Percentiles rank a stretch among this genome's conserved stretches.
Conservation (phyloP, 2,113 vertebrate species). For the Gopherus evgoodei region DNA sequence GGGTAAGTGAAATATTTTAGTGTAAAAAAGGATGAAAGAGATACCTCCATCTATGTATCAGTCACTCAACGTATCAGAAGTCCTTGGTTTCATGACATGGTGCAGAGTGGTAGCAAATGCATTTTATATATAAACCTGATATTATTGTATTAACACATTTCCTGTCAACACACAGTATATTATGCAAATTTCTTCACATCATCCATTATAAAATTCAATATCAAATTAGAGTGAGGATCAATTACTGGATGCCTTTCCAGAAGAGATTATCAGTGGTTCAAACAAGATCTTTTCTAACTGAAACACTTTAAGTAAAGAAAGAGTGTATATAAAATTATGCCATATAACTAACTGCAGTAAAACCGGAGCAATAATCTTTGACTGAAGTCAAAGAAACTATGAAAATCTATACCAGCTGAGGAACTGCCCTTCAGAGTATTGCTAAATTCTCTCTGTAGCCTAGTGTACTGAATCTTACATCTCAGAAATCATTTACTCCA, state of each 20-base stretch:
- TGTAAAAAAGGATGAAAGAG: not conserved
- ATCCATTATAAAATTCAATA: not conserved
- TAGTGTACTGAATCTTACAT: not conserved
- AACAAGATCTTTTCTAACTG: not conserved
- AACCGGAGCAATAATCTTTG: not conserved
- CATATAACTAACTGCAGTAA: not conserved
- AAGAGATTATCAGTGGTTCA: not conserved
- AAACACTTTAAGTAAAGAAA: not conserved
- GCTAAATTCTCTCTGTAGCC: not conserved
- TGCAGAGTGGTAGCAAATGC: not conserved
- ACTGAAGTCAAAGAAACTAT: not conserved
- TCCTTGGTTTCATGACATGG: not conserved
- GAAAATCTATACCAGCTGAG: not conserved
- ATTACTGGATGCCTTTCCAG: not conserved
- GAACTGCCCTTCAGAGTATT: not conserved
- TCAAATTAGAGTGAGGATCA: not conserved
- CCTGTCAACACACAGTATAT: fast-evolving
- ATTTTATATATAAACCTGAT: not conserved
- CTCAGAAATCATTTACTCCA: not conserved
- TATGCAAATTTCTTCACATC: fast-evolving
- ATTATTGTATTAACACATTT: fast-evolving
- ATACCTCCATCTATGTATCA: not conserved
- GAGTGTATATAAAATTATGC: not conserved
- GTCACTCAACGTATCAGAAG: not conserved
- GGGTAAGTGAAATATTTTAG: fast-evolving